Base-by-base conservation (phyloP, 2,888 invertebrate genomes). In the Noctuana brunneofusca region DNA sequence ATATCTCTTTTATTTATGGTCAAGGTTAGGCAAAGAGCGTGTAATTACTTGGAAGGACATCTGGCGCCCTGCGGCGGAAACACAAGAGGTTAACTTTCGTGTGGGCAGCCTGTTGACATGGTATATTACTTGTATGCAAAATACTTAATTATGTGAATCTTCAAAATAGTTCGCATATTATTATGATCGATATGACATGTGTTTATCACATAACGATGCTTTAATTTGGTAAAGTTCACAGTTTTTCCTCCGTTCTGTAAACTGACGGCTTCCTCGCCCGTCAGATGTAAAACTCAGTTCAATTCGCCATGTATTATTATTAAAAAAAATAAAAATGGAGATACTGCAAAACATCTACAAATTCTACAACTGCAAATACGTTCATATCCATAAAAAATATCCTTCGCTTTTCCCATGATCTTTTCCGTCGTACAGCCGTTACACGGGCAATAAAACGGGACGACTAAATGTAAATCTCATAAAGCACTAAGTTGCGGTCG, bases 401-500 rank as follows among this genome's bases (percentile, higher is more conserved):
- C 73, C 74, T 68, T 70, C 60, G 63, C 62, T 49, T 69, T 66
- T 67, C 63, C 64, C 73, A 72, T 63, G 56, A 56, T 56, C 56
- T 58, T 64, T 54, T 64, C 63, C 63, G 54, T 75, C 69, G 71
- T 65, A 65, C 68, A 60, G 66, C 70, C 78, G 78, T 85, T 80
- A 81, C 74, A 74, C 70, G 65, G 68, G 75, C 83, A 81, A 86
- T 87, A 88, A 87, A 87, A 86, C 72, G 83, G 81, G 81, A 84
- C 81, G 83, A 74, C 76, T 78, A 81, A 84, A 86, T 85, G 86
- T 87, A 84, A 86, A 84, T 85, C 83, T 76, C 80, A 78, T 82
- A 75, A 77, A 78, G 74, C 75, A 71, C 71, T 75, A 69, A 71
- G 69, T 73, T 75, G 82, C 79, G 82, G 80, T 79, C 72, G 77